Base-by-base conservation (phyloP, 1,140 invertebrate species). In the Drosophila subpulchrella region DNA sequence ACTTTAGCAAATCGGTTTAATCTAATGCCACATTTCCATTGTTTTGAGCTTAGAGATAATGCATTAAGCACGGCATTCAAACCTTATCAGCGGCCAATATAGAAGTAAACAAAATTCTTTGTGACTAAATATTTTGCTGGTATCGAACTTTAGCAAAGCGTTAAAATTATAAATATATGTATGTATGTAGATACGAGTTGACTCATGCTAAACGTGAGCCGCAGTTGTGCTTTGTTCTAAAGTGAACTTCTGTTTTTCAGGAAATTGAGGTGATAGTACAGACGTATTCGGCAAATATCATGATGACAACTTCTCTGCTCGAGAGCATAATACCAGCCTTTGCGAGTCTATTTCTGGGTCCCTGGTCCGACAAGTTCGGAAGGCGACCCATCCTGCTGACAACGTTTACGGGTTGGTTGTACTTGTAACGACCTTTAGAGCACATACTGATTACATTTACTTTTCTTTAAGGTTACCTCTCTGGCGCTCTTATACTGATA, bases 331-430 rank as follows among this genome's bases (percentile, higher is more conserved):
- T 95, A 51, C 95, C 95, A 8, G 94, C 95, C 1, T 74, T 95
- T 42, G 86, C 95, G 0, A 94, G 94, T 58, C 91, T 96, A 7
- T 95, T 96, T 81, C 76, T 96, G 24, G 96, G 95, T 47, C 95
- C 95, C 3, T 96, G 95, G 96, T 96, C 95, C 61, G 95, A 96
- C 80, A 94, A 93, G 56, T 94, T 96, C 92, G 96, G 96, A 39
- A 93, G 96, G 7, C 95, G 95, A 79, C 95, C 95, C 11, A 91
- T 96, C 44, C 78, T 96, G 10, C 75, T 96, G 6, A 76, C 92
- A 4, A 91, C 93, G 15, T 92, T 94, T 59, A 82, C 92, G 54
- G 94, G 94, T 95, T 59, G 0, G 11, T 46, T 20, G 11, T 46
- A 4, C 4, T 3, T 17, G 10, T 17, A 11, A 5, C 8, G 17